Percentiles rank a stretch among this genome's conserved stretches.
Conservation (phyloP, 2,888 invertebrate species). For the Tyria jacobaeae region DNA sequence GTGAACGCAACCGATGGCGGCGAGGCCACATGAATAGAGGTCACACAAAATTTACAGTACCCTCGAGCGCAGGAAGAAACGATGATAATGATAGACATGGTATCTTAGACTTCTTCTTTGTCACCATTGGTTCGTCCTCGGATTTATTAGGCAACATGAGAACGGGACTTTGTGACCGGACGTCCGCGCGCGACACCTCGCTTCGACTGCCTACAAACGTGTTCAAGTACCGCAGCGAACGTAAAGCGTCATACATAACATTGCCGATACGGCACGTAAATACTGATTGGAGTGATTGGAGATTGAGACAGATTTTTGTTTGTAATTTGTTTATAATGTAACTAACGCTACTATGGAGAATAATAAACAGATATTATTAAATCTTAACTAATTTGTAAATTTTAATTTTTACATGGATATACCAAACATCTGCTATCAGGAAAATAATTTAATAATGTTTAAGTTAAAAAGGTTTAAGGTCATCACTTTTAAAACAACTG, state of each 20-base stretch:
- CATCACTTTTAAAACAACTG: background rate
- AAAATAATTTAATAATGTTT: background rate
- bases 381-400: no score
- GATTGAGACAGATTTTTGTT: constrained; percentile 23
- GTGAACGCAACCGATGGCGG: constrained; percentile 80
- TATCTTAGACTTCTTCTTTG: constrained; percentile 84
- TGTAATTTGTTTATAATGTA: constrained; percentile 17
- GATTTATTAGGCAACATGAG: constrained; percentile 79
- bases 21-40: constrained; percentile 79
- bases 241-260: constrained; percentile 71
- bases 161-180: constrained; percentile 66
- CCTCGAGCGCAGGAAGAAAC: constrained; percentile 83
- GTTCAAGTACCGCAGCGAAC: constrained; percentile 74
- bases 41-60: constrained; percentile 72
- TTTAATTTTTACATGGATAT: background rate
- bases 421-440: background rate
- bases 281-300: constrained; percentile 42
- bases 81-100: constrained; percentile 82
- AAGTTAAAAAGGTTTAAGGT: background rate
- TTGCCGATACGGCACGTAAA: constrained; percentile 52
- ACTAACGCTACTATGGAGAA: constrained; percentile 22
- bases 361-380: constrained; percentile 9
- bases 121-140: constrained; percentile 79
- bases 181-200: constrained; percentile 78
- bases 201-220: constrained; percentile 74